Percentiles rank a stretch among this genome's conserved stretches.
Conservation (phyloP, 1,140 invertebrate genomes). For the Spodoptera frugiperda region DNA sequence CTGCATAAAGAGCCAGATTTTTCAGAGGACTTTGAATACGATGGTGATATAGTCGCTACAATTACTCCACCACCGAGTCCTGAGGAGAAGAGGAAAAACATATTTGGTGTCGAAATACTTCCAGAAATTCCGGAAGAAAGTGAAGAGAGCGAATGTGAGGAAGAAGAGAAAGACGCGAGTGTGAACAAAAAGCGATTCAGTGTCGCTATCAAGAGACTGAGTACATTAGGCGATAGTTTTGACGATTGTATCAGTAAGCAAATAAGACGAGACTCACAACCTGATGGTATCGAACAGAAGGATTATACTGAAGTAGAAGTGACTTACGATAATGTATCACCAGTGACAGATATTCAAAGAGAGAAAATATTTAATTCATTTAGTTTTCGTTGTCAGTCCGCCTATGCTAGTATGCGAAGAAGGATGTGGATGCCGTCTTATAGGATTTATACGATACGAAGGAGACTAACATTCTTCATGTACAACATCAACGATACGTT, state of each 20-base stretch:
- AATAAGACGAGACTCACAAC: constrained; percentile 72
- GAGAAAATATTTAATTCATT: constrained; percentile 81
- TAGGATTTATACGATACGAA: constrained; percentile 74
- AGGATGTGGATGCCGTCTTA: constrained; percentile 78
- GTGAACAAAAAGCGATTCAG: constrained; percentile 74
- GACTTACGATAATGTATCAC: constrained; percentile 75
- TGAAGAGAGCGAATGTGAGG: constrained; percentile 70
- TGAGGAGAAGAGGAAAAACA: constrained; percentile 77
- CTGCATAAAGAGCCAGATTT: constrained; percentile 58
- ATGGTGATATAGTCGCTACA: constrained; percentile 62
- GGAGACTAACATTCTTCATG: constrained; percentile 71
- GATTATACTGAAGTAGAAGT: constrained; percentile 77
- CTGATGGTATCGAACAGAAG: constrained; percentile 58
- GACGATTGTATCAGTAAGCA: constrained; percentile 81
- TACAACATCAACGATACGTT: constrained; percentile 82
- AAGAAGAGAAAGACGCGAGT: constrained; percentile 49
- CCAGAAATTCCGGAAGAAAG: constrained; percentile 85
- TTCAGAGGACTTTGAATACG: constrained; percentile 54
- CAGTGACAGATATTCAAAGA: constrained; percentile 76
- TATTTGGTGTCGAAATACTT: constrained; percentile 82
- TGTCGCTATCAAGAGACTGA: constrained; percentile 82
- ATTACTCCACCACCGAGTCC: constrained; percentile 82
- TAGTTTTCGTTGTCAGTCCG: constrained; percentile 76
- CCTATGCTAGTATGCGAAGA: constrained; percentile 72
- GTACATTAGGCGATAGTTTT: constrained; percentile 81